Evolutionary conservation across 1,140 invertebrate genomes (phyloP).

Genomic region (Drosophila eugracilis): DNA sequence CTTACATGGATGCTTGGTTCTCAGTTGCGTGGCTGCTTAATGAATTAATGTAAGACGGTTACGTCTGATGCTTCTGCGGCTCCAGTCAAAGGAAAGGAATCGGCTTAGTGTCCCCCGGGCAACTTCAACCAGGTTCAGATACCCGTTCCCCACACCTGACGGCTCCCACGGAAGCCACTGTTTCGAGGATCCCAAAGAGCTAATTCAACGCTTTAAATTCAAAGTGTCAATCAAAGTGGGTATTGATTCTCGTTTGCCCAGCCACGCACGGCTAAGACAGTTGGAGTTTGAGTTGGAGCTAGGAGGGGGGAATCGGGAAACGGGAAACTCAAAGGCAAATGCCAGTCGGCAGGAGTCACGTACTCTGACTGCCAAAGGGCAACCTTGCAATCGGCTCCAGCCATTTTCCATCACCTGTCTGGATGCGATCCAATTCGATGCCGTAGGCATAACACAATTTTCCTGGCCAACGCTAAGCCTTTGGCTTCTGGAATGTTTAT

Average conservation of each 20-base stretch:
- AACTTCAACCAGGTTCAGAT: background rate
- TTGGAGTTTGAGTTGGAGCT: conserved; percentile 3
- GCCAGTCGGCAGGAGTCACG: conserved; percentile 65
- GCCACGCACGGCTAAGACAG: conserved; percentile 31
- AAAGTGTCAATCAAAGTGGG: conserved; percentile 74
- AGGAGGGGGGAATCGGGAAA: too few relatives aligned
- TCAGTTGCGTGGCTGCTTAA: conserved; percentile 41
- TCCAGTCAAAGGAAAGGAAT: conserved; percentile 18
- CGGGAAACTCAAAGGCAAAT: conserved; percentile 19
- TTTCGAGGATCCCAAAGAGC: conserved; percentile 9
- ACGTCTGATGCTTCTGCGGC: background rate
- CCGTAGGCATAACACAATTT: conserved; percentile 66
- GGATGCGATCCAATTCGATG: conserved; percentile 26
- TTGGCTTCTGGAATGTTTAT: conserved; percentile 17
- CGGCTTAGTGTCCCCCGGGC: conserved; percentile 6
- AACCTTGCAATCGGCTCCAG: conserved; percentile 30
- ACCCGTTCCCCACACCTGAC: conserved; percentile 7
- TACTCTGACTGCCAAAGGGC: conserved; percentile 55
- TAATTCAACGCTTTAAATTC: conserved; percentile 65
- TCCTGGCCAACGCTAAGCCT: conserved; percentile 62
- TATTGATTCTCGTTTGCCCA: conserved; percentile 69
- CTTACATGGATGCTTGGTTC: conserved; percentile 21
- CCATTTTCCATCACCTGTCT: conserved; percentile 74
- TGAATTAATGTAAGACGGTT: conserved; percentile 53
- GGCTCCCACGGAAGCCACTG: conserved; percentile 9